Evolutionary conservation across 2,888 invertebrate species (phyloP).

Genomic region (Microdon myrmicae): DNA sequence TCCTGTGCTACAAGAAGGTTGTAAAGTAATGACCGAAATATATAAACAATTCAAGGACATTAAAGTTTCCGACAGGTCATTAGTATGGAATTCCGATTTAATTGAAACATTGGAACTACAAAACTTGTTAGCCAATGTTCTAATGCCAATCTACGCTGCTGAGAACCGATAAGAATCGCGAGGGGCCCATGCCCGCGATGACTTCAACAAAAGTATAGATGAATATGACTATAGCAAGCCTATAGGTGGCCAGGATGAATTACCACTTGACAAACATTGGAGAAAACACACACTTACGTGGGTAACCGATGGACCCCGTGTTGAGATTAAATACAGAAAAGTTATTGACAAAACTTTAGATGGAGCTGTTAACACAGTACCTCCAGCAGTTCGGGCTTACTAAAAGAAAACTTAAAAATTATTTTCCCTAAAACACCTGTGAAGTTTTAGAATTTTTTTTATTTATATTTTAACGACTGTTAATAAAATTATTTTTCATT

Average conservation of each 20-base stretch:
- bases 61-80: conserved; percentile 79
- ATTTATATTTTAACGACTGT: too few relatives aligned
- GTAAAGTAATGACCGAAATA: conserved; percentile 76
- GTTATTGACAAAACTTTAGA: conserved; percentile 95
- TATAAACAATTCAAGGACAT: conserved; percentile 83
- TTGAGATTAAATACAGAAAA: conserved; percentile 85
- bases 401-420: too few relatives aligned
- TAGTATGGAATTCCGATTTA: conserved; percentile 98
- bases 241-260: conserved; percentile 80
- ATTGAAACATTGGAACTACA: conserved; percentile 97
- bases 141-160: conserved; percentile 91
- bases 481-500: too few relatives aligned
- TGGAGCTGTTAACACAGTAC: conserved; percentile 86
- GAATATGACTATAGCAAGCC: conserved; percentile 94
- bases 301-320: conserved; percentile 79
- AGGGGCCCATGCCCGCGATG: conserved; percentile 99
- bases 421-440: too few relatives aligned
- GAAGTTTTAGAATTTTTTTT: too few relatives aligned
- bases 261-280: conserved; percentile 90
- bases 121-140: conserved; percentile 92
- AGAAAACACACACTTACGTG: conserved; percentile 93
- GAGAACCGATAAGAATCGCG: conserved; percentile 95
- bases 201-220: conserved; percentile 88
- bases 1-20: conserved; percentile 87
- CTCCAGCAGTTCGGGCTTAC: conserved; percentile 93